Base-by-base conservation (phyloP, 2,113 vertebrate species). In the Limanda limanda region DNA sequence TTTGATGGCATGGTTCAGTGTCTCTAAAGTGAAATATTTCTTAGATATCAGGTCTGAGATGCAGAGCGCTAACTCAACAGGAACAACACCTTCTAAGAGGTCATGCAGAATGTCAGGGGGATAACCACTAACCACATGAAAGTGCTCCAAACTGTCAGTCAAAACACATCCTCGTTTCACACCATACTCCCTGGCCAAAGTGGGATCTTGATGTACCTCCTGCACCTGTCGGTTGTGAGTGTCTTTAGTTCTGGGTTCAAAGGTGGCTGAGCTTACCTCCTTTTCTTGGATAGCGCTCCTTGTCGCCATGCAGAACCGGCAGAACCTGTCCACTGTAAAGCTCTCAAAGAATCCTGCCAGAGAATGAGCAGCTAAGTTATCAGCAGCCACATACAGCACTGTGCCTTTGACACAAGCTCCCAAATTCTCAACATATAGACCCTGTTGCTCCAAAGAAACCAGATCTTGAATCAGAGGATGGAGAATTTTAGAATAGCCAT, bases 351-450 rank as follows among this genome's bases (percentile, higher is more conserved):
- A 27, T 27, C 25, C 25, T 27, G 25, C 25, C 70, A 0, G 0
- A 35, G 72, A 71, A 48, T 76, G 73, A 66, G 79, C 31, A 42
- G 61, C 73, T 55, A 61, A 13, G 62, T 62, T 68, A 57, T 68
- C 73, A 9, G 79, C 68, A 18, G 57, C 37, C 47, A 61, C 73
- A 48, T 57, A 52, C 31, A 82, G 37, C 0, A 82, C 61, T 2
- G 68, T 71, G 14, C 73, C 73, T n/a, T 71, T 71, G n/a, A 76
- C 60, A 76, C 23, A 47, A 63, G 6, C 23, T 2, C 55, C 79
- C 8, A 67, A 24, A 45, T 54, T 59, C 1, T 81, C 71, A 70
- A 71, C 45, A 69, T 69, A 69, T 7, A 56, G n/a, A 56, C 11
- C 54, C 10, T 56, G n/a, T 56, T 56, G 8, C 54, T 24, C 54